Evolutionary conservation across 1,140 invertebrate genomes (phyloP).

Genomic region (Conus betulinus): DNA sequence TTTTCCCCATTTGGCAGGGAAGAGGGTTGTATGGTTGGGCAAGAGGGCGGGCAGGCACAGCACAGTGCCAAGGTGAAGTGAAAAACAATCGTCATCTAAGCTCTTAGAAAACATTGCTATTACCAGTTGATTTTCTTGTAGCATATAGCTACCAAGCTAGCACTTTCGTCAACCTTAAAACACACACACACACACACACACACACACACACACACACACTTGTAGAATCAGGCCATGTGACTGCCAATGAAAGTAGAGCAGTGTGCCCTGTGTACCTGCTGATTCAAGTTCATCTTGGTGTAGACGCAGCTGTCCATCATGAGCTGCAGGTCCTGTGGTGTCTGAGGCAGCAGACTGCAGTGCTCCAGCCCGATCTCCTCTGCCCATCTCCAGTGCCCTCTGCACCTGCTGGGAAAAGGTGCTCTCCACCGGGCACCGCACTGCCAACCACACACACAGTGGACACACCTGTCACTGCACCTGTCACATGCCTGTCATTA

Average conservation of each 20-base stretch:
- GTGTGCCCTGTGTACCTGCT: slow-evolving; percentile 40
- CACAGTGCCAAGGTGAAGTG: too few species aligned
- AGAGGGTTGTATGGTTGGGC: too few species aligned
- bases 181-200: not conserved
- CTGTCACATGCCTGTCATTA: too few species aligned
- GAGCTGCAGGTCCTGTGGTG: slow-evolving; percentile 49
- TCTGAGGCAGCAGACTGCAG: slow-evolving; percentile 55
- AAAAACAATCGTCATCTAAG: too few species aligned
- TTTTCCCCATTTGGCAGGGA: too few species aligned
- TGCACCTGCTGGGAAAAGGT: slow-evolving; percentile 45
- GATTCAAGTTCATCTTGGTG: slow-evolving; percentile 48
- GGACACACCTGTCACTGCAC: too few species aligned
- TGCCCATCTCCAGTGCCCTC: slow-evolving; percentile 39
- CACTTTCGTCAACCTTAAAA: too few species aligned
- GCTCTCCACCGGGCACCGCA: slow-evolving; percentile 54
- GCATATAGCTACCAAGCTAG: too few species aligned
- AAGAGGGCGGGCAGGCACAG: too few species aligned
- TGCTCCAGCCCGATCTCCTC: slow-evolving; percentile 40
- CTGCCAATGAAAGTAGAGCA: not conserved
- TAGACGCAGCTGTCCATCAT: slow-evolving; percentile 53
- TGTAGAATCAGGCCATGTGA: not conserved
- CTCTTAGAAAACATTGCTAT: too few species aligned
- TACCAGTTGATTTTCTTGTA: too few species aligned
- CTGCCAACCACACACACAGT: slow-evolving; percentile 28
- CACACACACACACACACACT: not conserved